phyloP scores from a whole-genome alignment of 2,888 invertebrate genomes.

The Galeruca laticollis region DNA sequence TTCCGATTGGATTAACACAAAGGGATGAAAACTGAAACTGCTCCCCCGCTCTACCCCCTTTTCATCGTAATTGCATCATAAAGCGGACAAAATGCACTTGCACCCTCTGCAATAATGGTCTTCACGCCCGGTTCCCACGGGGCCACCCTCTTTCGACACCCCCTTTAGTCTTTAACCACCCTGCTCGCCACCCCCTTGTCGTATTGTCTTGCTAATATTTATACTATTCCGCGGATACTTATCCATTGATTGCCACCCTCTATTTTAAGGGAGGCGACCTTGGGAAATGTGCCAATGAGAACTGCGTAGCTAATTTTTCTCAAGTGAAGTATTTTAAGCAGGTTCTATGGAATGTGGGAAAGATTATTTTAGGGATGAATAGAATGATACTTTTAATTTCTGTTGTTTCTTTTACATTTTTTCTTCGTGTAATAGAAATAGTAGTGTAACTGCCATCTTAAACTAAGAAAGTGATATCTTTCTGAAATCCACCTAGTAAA shows the following conservation, averaged over 20 bases:
- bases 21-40: conserved; percentile 42
- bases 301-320: conserved; percentile 8
- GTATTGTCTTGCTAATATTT: conserved; percentile 44
- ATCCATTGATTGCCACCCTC: conserved; percentile 22
- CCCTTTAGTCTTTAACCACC: conserved; percentile 40
- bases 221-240: conserved; percentile 34
- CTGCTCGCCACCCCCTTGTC: conserved; percentile 35
- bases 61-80: conserved; percentile 44
- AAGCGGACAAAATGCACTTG: conserved; percentile 52
- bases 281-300: conserved; percentile 5
- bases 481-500: no score
- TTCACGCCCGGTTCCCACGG: conserved; percentile 49
- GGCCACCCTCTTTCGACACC: conserved; percentile 45
- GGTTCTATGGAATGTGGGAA: not conserved
- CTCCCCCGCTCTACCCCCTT: conserved; percentile 38
- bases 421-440: no score
- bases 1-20: conserved; percentile 44
- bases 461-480: no score
- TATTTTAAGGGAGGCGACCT: conserved; percentile 21
- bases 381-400: no score
- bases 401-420: no score
- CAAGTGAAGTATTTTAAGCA: not conserved
- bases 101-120: conserved; percentile 35
- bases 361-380: no score
- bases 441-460: no score